phyloP scores from a whole-genome alignment of 2,888 invertebrate species.

The Anodontia alba region DNA sequence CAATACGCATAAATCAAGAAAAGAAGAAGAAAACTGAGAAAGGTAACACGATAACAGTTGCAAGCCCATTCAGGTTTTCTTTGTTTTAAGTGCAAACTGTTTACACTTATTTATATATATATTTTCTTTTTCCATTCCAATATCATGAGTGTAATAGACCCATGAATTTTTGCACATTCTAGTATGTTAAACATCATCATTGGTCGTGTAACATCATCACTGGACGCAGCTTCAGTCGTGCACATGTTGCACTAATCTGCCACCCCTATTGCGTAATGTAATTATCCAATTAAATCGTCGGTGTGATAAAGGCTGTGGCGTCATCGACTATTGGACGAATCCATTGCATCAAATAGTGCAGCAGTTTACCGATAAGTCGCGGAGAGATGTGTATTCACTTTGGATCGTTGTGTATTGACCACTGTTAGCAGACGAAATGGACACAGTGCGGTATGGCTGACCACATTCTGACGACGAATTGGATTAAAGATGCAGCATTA shows the following conservation, averaged over 20 bases:
- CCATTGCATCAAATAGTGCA: slow-evolving; percentile 21
- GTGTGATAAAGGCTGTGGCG: slow-evolving; percentile 15
- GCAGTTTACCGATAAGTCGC: background rate
- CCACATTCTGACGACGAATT: background rate
- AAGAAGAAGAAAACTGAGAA: no score
- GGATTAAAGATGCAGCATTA: background rate
- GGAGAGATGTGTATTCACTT: background rate
- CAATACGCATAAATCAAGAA: no score
- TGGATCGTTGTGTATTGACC: background rate
- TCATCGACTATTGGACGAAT: slow-evolving; percentile 24
- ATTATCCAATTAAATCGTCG: slow-evolving; percentile 15
- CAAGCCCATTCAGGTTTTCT: no score
- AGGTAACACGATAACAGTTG: no score
- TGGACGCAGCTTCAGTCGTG: no score
- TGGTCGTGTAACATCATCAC: no score
- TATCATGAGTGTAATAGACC: no score
- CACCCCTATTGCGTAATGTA: background rate
- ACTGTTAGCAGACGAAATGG: background rate
- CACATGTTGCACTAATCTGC: background rate
- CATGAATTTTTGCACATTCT: no score
- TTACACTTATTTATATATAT: no score
- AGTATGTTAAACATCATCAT: no score
- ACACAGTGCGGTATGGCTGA: background rate
- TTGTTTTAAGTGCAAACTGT: no score
- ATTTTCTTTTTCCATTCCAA: no score